Base-by-base conservation (phyloP, 2,888 invertebrate genomes). In the Pterobdella sp. region DNA sequence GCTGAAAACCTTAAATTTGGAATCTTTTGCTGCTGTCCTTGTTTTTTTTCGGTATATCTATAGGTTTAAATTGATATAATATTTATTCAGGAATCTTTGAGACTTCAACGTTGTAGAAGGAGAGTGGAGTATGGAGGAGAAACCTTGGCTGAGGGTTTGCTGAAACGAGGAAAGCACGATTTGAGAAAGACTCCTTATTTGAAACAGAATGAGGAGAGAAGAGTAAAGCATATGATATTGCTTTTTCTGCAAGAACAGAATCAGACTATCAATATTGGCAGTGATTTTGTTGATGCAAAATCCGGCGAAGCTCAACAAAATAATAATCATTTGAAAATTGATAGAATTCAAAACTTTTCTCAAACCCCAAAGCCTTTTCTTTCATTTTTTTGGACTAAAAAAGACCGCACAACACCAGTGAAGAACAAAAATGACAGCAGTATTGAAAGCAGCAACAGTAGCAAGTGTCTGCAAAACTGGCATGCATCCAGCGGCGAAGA, bases 331-430 rank as follows among this genome's bases (percentile, higher is more conserved):
- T 22, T 56, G 7, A 7, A 18, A 7, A 4, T 4, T 18, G 60
- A 3, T 56, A 26, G 26, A n/a, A 56, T 26, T n/a, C 3, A 18
- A 22, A 22, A 22, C 14, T 7, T 42, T 42, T 3, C 60, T 3
- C 60, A 56, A 56, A 26, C 60, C 4, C 60, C 60, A 22, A 56
- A 56, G 60, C 60, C 60, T n/a, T 56, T 56, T n/a, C 4, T 56
- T n/a, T 56, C 60, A 26, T 56, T 56, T n/a, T 56, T 56, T 26
- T 56, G 60, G 60, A 4, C n/a, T 7, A 56, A 56, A 26, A 56
- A 26, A 26, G 60, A 56, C 10, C 7, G 60, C 14, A 18, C 60
- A n/a, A 56, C 60, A 22, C 60, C 60, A 3, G n/a, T 26, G n/a
- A 56, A 56, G 60, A 18, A 3, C 14, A 56, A 56, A 26, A n/a